These are phyloP conservation scores for Phoenicopterus ruber DNA, from an alignment of 2,113 vertebrate species.

Conservation along the genomic window DNA sequence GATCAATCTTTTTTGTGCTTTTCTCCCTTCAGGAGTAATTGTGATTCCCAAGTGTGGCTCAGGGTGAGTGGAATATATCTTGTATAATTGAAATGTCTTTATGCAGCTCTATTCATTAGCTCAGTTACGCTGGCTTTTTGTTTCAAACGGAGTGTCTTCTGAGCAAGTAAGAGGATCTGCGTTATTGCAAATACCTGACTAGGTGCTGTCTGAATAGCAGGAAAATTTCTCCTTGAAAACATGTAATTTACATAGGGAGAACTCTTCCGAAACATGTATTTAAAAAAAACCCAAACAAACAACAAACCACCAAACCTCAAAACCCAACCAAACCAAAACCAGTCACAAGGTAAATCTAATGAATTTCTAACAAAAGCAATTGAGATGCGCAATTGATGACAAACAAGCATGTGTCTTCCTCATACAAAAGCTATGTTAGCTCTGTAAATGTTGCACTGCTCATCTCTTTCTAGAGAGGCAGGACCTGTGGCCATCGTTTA, in stretches of 20 bases:
- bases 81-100: rapidly evolving
- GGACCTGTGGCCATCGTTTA: not conserved
- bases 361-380: not conserved
- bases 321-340: not conserved
- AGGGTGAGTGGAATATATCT: not conserved
- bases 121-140: not conserved
- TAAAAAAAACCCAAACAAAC: too few relatives aligned
- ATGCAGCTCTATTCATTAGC: not conserved
- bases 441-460: not conserved
- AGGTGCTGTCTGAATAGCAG: not conserved
- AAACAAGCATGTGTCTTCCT: not conserved
- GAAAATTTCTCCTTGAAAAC: not conserved
- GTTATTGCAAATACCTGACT: not conserved
- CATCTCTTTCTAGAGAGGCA: not conserved
- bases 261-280: not conserved
- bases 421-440: too few relatives aligned
- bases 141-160: not conserved
- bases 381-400: not conserved
- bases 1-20: too few relatives aligned
- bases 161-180: not conserved
- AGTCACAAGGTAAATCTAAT: not conserved
- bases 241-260: not conserved
- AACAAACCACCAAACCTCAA: not conserved
- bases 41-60: not conserved
- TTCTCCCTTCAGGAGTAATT: not conserved